Base-by-base conservation (phyloP, 2,888 invertebrate species). In the Chorisops tibialis region DNA sequence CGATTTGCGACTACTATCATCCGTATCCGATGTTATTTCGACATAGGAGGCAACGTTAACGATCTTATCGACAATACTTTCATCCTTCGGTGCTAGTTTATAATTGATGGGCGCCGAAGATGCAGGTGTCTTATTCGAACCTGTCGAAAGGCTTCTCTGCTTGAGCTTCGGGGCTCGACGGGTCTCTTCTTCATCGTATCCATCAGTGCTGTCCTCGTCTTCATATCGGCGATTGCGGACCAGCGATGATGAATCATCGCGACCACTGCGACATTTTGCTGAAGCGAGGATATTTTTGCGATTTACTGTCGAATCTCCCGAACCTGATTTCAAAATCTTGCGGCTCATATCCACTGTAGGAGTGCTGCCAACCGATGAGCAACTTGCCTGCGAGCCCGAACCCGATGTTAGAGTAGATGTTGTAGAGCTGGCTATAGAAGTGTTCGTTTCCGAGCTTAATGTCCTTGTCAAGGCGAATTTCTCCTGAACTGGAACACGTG, bases 281-380 rank as follows among this genome's bases (percentile, higher is more conserved):
- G 91, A 92, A 19, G 92, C 90, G 56, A 93, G 80, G 67, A 93
- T 92, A 74, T 92, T 93, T 76, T 91, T 89, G 58, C 93, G 83
- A 75, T 92, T 93, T 66, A 91, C 87, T 12, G 72, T 68, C 1
- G 90, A 90, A 75, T 91, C 91, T 43, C 90, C 87, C 70, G 89
- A 91, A 69, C 87, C 86, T 1, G 87, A 83, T 77, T 91, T 93
- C 56, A 91, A 80, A 68, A 91, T 84, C 68, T 90, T 82, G 69
- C 80, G 84, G 77, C 81, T 84, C 68, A 84, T 81, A 70, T 84
- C 83, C 71, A 85, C 83, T 65, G 83, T 82, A 67, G 83, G 83
- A 70, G 84, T 83, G 73, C 85, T 84, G 74, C 85, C 85, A 69
- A 84, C 79, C 45, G 84, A 84, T 70, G 83, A 83, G 74, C 85